These are phyloP conservation scores for Machimus rusticus DNA, from an alignment of 2,888 invertebrate species.

Conservation along the genomic window DNA sequence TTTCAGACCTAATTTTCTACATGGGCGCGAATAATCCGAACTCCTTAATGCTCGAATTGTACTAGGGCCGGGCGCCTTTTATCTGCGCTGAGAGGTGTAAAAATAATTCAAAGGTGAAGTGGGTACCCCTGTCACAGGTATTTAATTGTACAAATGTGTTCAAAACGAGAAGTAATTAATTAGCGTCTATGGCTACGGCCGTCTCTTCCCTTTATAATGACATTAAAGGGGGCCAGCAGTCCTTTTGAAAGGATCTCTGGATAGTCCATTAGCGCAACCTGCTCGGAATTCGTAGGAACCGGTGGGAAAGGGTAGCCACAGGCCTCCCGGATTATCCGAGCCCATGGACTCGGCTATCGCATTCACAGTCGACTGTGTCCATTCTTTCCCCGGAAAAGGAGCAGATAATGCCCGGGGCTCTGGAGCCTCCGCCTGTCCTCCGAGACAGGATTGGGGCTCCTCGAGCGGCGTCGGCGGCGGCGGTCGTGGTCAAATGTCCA, in stretches of 20 bases:
- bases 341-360: background rate
- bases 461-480: background rate
- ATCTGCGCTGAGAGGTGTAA: conserved; percentile 26
- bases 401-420: background rate
- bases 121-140: conserved; percentile 22
- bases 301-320: background rate
- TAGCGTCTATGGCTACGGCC: conserved; percentile 16
- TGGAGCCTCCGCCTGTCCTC: background rate
- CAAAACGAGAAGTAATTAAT: conserved; percentile 38
- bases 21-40: background rate
- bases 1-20: background rate
- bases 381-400: background rate
- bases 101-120: conserved; percentile 3
- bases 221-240: conserved; percentile 2
- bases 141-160: conserved; percentile 29
- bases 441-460: background rate
- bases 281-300: background rate
- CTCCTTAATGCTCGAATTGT: background rate
- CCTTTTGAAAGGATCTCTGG: conserved; percentile 13
- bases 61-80: background rate
- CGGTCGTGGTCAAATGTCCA: conserved; percentile 28
- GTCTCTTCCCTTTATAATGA: conserved; percentile 20
- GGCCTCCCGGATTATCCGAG: background rate
- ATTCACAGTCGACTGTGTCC: background rate
- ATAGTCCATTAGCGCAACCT: conserved; percentile 30